These are phyloP conservation scores for Phalera bucephala DNA, from an alignment of 2,888 invertebrate genomes.

Conservation along the genomic window DNA sequence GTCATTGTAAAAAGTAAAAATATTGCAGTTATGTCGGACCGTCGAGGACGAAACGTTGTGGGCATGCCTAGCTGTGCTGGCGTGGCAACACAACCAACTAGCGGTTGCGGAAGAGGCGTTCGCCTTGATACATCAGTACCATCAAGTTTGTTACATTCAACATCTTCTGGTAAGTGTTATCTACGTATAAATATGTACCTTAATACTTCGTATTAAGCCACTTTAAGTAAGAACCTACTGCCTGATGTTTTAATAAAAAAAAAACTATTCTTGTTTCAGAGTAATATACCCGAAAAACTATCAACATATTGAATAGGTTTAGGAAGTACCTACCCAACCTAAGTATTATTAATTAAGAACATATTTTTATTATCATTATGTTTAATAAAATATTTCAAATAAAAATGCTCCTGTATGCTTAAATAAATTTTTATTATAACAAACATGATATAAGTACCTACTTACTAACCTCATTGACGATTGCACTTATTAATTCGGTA, in stretches of 20 bases:
- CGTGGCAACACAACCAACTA: conserved; percentile 93
- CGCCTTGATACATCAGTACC: conserved; percentile 82
- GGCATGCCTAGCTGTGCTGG: conserved; percentile 96
- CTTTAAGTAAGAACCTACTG: too few species aligned
- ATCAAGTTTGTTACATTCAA: conserved; percentile 94
- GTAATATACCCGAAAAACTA: conserved; percentile 60
- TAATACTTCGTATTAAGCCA: too few species aligned
- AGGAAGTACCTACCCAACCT: neutral
- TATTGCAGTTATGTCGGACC: conserved; percentile 71
- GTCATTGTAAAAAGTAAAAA: too few species aligned
- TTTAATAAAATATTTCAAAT: too few species aligned
- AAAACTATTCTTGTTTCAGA: conserved; percentile 54
- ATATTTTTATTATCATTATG: too few species aligned
- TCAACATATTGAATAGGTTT: conserved; percentile 13
- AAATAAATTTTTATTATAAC: conserved; percentile 2
- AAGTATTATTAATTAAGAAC: too few species aligned
- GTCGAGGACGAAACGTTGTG: conserved; percentile 88
- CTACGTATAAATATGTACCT: too few species aligned
- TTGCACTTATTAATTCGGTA: too few species aligned
- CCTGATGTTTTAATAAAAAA: too few species aligned
- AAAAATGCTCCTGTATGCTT: too few species aligned
- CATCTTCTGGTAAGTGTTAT: conserved; percentile 87
- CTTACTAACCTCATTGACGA: too few species aligned
- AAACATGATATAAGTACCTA: too few species aligned
- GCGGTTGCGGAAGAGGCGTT: conserved; percentile 97